Evolutionary conservation across 2,113 vertebrate species (phyloP).

Genomic region (Nerophis lumbriciformis): DNA sequence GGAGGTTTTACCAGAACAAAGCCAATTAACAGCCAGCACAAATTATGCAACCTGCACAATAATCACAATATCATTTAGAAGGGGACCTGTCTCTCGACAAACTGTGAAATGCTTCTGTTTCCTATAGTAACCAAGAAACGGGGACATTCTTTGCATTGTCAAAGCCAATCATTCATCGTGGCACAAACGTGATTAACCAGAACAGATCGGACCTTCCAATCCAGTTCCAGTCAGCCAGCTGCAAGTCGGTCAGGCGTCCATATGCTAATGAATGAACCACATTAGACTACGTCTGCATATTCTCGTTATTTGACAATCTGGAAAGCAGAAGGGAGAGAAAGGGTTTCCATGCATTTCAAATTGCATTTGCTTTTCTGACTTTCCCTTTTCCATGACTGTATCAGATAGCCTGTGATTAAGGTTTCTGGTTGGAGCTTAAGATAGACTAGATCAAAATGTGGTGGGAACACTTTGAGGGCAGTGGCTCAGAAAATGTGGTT

Average conservation of each 20-base stretch:
- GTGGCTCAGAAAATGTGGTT: constrained; percentile 61
- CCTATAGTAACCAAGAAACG: constrained; percentile 68
- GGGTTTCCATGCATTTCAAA: constrained; percentile 8
- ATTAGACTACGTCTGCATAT: constrained; percentile 53
- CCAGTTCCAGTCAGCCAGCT: constrained; percentile 23
- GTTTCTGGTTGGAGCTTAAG: constrained; percentile 41
- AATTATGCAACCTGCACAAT: constrained; percentile 26
- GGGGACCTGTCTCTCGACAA: constrained; percentile 70
- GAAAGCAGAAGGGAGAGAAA: constrained; percentile 1
- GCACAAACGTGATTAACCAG: constrained; percentile 44
- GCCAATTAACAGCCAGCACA: constrained; percentile 10
- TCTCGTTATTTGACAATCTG: constrained; percentile 40
- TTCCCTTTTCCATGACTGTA: constrained; percentile 44
- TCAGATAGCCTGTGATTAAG: constrained; percentile 59
- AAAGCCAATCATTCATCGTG: constrained; percentile 51
- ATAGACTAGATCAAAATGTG: constrained; percentile 45
- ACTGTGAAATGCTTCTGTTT: constrained; percentile 65
- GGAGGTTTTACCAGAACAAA: too few species aligned
- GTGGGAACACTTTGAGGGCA: constrained; percentile 41
- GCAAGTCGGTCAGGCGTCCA: constrained; percentile 28
- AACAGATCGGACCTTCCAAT: constrained; percentile 51
- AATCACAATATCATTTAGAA: constrained; percentile 39
- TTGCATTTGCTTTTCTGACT: constrained; percentile 5
- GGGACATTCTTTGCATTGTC: constrained; percentile 43
- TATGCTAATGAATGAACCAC: constrained; percentile 57